Conservation (phyloP, 2,113 vertebrate species). For the Alouatta palliata region DNA sequence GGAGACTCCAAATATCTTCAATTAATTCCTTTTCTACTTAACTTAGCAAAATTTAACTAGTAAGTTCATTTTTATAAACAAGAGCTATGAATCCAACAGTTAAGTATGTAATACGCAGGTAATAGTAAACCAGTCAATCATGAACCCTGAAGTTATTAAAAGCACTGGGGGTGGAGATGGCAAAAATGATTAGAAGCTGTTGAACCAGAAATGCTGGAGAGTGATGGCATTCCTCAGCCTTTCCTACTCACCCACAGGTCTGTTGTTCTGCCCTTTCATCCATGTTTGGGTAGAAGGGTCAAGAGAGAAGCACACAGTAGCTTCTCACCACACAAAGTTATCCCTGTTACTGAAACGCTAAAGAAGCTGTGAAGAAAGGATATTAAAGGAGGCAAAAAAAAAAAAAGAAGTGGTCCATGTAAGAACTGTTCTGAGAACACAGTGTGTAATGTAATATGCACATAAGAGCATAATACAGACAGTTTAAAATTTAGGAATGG, state of each 20-base stretch:
- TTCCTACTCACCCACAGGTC: background rate
- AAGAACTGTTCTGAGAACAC: background rate
- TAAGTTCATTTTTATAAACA: background rate
- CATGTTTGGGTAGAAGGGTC: background rate
- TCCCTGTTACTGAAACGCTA: background rate
- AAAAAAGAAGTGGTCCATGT: background rate
- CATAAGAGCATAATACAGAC: background rate
- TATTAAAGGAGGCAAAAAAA: background rate
- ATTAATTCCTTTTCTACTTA: background rate
- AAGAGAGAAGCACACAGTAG: background rate
- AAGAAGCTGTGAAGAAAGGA: background rate
- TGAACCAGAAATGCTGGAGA: constrained; percentile 10
- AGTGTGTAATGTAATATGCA: background rate
- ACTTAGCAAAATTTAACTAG: background rate
- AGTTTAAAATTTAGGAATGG: background rate
- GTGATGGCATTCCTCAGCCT: background rate
- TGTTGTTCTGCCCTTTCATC: background rate
- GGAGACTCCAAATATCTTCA: background rate
- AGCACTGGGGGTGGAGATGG: background rate
- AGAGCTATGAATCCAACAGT: background rate
- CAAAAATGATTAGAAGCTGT: background rate
- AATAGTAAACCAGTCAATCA: background rate
- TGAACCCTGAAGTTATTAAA: background rate
- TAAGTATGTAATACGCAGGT: background rate
- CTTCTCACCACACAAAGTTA: background rate